A percentile compares a stretch with the other conserved stretches of the same genome.
Evolutionary conservation across 1,140 invertebrate species (phyloP).

Genomic region (Diorhabda elongata): DNA sequence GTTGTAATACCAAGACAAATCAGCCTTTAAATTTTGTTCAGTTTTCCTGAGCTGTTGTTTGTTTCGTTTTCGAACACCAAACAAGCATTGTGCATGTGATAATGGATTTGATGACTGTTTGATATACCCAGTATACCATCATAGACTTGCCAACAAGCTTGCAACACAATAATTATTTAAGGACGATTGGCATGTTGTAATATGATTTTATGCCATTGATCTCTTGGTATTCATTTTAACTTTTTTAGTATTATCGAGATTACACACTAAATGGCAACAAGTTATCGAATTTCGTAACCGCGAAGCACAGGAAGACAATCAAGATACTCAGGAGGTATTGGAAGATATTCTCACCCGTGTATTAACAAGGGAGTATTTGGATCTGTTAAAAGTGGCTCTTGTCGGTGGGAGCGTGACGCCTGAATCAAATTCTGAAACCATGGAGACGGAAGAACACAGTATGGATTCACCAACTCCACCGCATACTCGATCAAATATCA

Average conservation of each 20-base stretch:
- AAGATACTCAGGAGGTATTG: conserved; percentile 80
- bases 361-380: conserved; percentile 82
- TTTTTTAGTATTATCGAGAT: conserved; percentile 65
- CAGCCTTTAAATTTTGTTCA: too few relatives aligned
- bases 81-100: too few relatives aligned
- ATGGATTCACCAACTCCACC: conserved; percentile 55
- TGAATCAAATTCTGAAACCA: conserved; percentile 50
- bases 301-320: conserved; percentile 70
- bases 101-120: too few relatives aligned
- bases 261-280: conserved; percentile 75
- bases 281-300: conserved; percentile 66
- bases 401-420: conserved; percentile 50
- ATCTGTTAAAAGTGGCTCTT: conserved; percentile 68
- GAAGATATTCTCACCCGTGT: conserved; percentile 84
- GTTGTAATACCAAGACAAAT: too few relatives aligned
- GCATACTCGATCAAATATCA: conserved; percentile 52
- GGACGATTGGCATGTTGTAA: too few relatives aligned
- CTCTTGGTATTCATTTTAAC: conserved; percentile 15
- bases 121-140: too few relatives aligned
- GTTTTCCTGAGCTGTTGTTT: too few relatives aligned
- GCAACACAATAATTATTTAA: too few relatives aligned
- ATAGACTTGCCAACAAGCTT: too few relatives aligned
- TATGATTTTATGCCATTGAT: too few relatives aligned
- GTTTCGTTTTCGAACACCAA: too few relatives aligned
- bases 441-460: conserved; percentile 65